These are phyloP conservation scores for Mastacembelus armatus DNA, from an alignment of 2,797 vertebrate species.

Conservation along the genomic window DNA sequence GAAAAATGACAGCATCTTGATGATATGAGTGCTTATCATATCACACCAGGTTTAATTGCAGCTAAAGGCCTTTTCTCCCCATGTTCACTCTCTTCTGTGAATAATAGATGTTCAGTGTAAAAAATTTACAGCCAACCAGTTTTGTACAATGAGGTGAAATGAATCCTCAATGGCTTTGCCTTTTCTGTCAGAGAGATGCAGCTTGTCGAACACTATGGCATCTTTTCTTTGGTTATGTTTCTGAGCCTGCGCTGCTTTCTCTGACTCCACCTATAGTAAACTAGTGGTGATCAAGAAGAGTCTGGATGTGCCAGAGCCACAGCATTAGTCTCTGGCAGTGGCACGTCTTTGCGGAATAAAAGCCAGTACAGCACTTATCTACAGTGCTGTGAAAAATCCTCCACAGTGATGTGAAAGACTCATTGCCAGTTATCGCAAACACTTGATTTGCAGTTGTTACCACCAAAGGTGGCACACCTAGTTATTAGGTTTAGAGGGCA, in stretches of 20 bases:
- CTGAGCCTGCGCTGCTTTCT: not conserved
- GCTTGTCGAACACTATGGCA: not conserved
- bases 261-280: not conserved
- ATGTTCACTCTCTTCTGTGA: not conserved
- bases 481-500: too few relatives aligned
- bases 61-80: not conserved
- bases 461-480: too few relatives aligned
- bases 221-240: not conserved
- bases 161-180: not conserved
- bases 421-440: too few relatives aligned
- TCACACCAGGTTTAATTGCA: not conserved
- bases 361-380: conserved; percentile 10
- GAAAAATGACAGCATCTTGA: not conserved
- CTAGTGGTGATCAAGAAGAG: not conserved
- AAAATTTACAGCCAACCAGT: not conserved
- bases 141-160: not conserved
- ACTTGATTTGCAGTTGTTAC: too few relatives aligned
- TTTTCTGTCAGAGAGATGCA: not conserved
- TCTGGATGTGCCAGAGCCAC: not conserved
- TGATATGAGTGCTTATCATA: not conserved
- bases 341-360: conserved; percentile 4
- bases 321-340: not conserved
- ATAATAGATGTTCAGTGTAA: not conserved
- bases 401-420: too few relatives aligned
- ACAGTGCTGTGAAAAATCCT: too few relatives aligned